phyloP scores from a whole-genome alignment of 2,888 invertebrate species.

The Drosophila nigricruria region DNA sequence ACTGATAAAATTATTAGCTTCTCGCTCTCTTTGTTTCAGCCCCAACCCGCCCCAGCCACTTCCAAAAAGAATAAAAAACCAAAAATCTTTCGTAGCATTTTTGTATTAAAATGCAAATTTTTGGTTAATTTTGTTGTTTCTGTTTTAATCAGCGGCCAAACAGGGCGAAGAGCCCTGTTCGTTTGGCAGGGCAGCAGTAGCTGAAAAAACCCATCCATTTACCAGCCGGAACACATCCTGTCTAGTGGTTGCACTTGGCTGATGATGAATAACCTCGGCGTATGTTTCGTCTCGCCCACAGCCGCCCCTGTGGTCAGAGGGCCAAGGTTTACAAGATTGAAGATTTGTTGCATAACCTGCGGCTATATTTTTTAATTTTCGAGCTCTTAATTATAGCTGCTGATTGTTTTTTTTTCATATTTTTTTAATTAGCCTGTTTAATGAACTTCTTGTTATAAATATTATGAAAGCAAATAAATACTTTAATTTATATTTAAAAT shows the following conservation, averaged over 20 bases:
- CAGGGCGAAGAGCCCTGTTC: constrained; percentile 26
- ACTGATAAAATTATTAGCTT: constrained; percentile 84
- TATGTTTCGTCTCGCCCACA: constrained; percentile 41
- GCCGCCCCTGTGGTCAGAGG: background rate
- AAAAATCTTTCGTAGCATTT: constrained; percentile 49
- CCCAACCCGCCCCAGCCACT: background rate
- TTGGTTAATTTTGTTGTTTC: constrained; percentile 83
- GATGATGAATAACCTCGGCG: constrained; percentile 78
- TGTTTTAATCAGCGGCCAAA: constrained; percentile 79
- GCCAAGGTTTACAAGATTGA: constrained; percentile 12
- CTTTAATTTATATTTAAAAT: background rate
- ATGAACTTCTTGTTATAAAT: background rate
- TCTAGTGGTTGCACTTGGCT: constrained; percentile 77
- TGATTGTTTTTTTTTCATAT: constrained; percentile 8
- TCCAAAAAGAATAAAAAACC: background rate
- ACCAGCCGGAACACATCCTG: constrained; percentile 54
- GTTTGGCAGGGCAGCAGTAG: background rate
- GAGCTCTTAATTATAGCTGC: constrained; percentile 43
- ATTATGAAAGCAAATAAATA: constrained; percentile 3
- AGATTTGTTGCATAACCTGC: constrained; percentile 40
- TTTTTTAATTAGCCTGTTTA: constrained; percentile 35
- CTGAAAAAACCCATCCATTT: constrained; percentile 15
- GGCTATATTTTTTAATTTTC: constrained; percentile 60
- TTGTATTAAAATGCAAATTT: constrained; percentile 84
- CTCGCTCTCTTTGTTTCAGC: constrained; percentile 58